phyloP scores from a whole-genome alignment of 1,140 invertebrate species.

The Drosophila carrolli region DNA sequence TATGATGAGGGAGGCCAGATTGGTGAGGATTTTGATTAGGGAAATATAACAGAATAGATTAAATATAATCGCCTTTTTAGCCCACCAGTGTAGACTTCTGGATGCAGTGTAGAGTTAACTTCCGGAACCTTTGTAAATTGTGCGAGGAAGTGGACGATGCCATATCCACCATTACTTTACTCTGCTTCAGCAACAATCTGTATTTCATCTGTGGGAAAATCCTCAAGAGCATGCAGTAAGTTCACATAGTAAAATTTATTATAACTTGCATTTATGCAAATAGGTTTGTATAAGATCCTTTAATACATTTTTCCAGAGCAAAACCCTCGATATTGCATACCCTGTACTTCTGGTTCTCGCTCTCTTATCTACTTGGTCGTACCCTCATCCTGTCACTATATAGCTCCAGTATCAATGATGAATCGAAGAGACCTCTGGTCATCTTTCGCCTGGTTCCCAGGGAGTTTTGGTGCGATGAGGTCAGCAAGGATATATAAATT shows the following conservation, averaged over 20 bases:
- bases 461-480: conserved; percentile 86
- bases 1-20: conserved; percentile 85
- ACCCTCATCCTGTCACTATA: conserved; percentile 86
- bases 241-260: not conserved
- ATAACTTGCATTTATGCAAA: too few relatives aligned
- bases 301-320: conserved; percentile 30
- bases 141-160: conserved; percentile 86
- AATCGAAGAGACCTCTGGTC: conserved; percentile 86
- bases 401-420: conserved; percentile 87
- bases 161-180: conserved; percentile 87
- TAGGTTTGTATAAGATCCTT: too few relatives aligned
- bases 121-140: conserved; percentile 86
- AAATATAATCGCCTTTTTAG: conserved; percentile 26
- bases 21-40: conserved; percentile 75
- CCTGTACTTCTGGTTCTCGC: conserved; percentile 88
- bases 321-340: conserved; percentile 72
- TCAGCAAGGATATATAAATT: conserved; percentile 43
- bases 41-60: not conserved
- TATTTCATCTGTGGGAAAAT: conserved; percentile 91
- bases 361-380: conserved; percentile 87
- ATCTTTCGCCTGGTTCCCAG: conserved; percentile 86
- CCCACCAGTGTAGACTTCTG: conserved; percentile 84
- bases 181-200: conserved; percentile 89
- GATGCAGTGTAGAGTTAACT: conserved; percentile 86
- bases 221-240: conserved; percentile 89